Evolutionary conservation across 2,797 vertebrate genomes (phyloP).

Genomic region (Danio albolineatus): DNA sequence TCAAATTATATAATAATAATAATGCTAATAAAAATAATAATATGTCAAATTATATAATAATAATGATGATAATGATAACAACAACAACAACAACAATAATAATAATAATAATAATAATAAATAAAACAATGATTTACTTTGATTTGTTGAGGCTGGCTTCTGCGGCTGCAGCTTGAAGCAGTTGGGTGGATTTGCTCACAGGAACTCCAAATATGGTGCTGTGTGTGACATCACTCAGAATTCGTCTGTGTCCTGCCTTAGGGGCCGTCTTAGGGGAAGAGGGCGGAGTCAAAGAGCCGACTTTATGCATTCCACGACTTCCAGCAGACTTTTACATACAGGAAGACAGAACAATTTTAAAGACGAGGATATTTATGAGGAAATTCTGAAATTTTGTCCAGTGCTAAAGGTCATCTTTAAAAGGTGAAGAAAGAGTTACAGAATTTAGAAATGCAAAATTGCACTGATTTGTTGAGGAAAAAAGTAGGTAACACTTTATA

Average conservation of each 20-base stretch:
- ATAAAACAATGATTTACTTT: conserved; percentile 80
- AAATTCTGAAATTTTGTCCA: not conserved
- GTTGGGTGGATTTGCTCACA: conserved; percentile 96
- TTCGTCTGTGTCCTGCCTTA: conserved; percentile 92
- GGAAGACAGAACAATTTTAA: conserved; percentile 25
- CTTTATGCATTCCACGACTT: conserved; percentile 79
- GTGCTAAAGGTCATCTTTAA: not conserved
- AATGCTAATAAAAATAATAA: too few relatives aligned
- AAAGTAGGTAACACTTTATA: too few relatives aligned
- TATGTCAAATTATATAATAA: too few relatives aligned
- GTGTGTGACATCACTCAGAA: conserved; percentile 97
- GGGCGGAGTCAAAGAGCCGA: conserved; percentile 92
- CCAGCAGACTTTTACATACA: conserved; percentile 39
- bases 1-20: too few relatives aligned
- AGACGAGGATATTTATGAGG: not conserved
- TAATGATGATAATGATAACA: too few relatives aligned
- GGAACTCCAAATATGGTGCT: conserved; percentile 96
- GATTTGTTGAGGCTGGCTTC: conserved; percentile 98
- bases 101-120: too few relatives aligned
- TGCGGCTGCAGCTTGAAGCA: conserved; percentile 94
- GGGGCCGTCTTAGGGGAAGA: conserved; percentile 94
- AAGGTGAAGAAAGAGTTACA: not conserved
- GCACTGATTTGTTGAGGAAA: not conserved
- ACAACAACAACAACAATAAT: too few relatives aligned
- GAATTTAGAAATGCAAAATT: not conserved